These are phyloP conservation scores for Sardina pilchardus DNA, from an alignment of 2,113 vertebrate genomes.

Conservation along the genomic window DNA sequence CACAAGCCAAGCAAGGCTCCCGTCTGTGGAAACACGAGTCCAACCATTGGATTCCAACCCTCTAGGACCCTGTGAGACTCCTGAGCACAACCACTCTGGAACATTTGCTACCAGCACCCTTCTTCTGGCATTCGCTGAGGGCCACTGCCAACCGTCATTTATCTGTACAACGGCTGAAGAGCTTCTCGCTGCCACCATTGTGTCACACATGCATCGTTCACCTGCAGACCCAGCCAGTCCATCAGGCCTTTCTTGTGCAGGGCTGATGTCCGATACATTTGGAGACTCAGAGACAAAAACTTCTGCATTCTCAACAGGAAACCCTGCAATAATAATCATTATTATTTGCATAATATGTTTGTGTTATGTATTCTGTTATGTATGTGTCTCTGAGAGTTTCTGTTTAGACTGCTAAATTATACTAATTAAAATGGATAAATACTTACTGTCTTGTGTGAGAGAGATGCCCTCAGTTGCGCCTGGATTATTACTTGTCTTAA, in stretches of 20 bases:
- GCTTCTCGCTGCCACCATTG: background rate
- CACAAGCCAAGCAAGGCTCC: conserved; percentile 27
- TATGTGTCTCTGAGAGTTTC: background rate
- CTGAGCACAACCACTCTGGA: conserved; percentile 17
- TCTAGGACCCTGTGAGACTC: background rate
- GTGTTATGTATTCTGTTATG: background rate
- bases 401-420: background rate
- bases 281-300: background rate
- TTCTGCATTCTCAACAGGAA: background rate
- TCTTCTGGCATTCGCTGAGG: background rate
- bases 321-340: conserved; percentile 41
- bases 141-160: conserved; percentile 11
- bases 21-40: background rate
- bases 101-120: conserved; percentile 20
- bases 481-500: background rate
- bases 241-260: background rate
- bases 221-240: background rate
- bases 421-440: background rate
- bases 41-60: background rate
- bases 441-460: background rate
- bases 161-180: background rate
- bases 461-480: background rate
- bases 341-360: background rate
- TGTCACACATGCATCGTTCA: background rate
- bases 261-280: background rate